Conservation (phyloP, 2,113 vertebrate genomes). For the Arizona elegans region DNA sequence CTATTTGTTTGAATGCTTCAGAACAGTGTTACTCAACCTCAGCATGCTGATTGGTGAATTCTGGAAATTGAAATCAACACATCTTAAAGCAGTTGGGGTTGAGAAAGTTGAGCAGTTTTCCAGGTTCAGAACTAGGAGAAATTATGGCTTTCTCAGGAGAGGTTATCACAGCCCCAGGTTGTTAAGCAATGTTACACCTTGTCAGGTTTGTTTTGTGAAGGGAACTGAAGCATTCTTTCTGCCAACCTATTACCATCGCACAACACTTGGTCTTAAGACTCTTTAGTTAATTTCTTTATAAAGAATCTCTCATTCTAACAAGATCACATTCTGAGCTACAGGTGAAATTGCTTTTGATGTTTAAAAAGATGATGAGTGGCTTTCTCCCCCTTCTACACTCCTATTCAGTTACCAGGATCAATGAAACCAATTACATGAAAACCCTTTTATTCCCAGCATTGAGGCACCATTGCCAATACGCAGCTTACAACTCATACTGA, state of each 20-base stretch:
- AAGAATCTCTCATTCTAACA: conserved; percentile 21
- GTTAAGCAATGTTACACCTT: conserved; percentile 38
- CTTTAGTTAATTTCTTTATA: conserved; percentile 18
- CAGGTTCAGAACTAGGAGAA: conserved; percentile 48
- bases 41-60: not conserved
- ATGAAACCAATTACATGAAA: not conserved
- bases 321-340: not conserved
- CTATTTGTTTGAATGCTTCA: conserved; percentile 37
- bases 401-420: not conserved
- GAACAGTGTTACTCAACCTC: not conserved
- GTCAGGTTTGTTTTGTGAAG: conserved; percentile 42
- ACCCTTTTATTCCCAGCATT: not conserved
- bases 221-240: conserved; percentile 50
- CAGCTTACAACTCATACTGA: no score
- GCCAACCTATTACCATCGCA: conserved; percentile 39
- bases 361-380: not conserved
- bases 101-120: conserved; percentile 37
- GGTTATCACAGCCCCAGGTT: conserved; percentile 23
- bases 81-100: not conserved
- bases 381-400: not conserved
- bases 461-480: not conserved
- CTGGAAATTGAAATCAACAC: not conserved
- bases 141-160: conserved; percentile 26
- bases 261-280: conserved; percentile 49
- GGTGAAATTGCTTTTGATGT: not conserved